A percentile compares a stretch with the other conserved stretches of the same genome.
phyloP scores from a whole-genome alignment of 23 tunicate species.

The Ciona savignyi region DNA sequence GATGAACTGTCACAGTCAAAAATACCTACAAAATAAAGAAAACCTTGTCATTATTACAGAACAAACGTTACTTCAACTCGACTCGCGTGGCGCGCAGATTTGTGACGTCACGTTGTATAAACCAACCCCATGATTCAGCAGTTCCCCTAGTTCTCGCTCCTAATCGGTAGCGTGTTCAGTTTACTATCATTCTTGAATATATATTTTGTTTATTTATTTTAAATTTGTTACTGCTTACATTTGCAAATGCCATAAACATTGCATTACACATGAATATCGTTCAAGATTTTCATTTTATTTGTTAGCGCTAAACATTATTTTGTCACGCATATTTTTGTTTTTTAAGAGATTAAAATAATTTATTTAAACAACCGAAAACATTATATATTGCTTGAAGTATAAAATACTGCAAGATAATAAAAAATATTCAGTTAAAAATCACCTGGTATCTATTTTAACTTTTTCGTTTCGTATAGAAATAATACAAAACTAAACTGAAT shows the following conservation, averaged over 20 bases:
- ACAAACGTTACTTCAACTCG: background rate
- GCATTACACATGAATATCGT: too few species aligned
- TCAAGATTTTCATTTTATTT: too few species aligned
- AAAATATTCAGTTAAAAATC: background rate
- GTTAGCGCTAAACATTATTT: too few species aligned
- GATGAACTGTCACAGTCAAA: too few species aligned
- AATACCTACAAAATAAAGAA: background rate
- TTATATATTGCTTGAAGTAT: too few species aligned
- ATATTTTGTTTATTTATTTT: too few species aligned
- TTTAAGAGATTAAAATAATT: too few species aligned
- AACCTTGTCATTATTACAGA: background rate
- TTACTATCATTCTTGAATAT: too few species aligned
- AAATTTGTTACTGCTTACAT: too few species aligned
- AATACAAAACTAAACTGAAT: background rate
- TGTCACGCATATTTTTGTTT: too few species aligned
- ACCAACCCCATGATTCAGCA: background rate
- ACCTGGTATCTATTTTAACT: background rate
- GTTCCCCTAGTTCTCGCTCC: background rate
- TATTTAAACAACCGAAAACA: too few species aligned
- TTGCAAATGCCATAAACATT: too few species aligned
- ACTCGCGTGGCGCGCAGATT: background rate
- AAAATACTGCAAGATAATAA: background rate
- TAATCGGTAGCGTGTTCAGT: background rate
- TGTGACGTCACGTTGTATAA: background rate
- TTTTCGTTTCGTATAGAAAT: background rate